A percentile compares a stretch with the other conserved stretches of the same genome.
These are phyloP conservation scores for Amphipyra tragopoginis DNA, from an alignment of 2,888 invertebrate species.

Conservation along the genomic window DNA sequence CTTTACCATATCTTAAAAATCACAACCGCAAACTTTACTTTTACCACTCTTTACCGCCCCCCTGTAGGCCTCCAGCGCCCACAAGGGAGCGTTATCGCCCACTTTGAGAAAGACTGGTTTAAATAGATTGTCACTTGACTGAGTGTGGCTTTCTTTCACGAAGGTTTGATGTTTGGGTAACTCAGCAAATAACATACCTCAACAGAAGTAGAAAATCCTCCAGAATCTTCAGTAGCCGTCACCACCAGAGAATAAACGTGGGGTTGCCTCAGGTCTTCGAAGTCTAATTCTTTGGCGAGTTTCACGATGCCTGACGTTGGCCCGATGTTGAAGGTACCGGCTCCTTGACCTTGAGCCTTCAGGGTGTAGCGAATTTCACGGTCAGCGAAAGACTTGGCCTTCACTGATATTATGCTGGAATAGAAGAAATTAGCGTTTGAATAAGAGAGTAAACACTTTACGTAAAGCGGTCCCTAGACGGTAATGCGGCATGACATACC, in stretches of 20 bases:
- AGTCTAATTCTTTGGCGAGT: slow-evolving; percentile 98
- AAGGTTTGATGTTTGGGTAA: too few relatives aligned
- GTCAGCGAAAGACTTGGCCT: slow-evolving; percentile 99
- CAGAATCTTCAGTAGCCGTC: slow-evolving; percentile 99
- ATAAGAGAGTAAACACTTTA: too few relatives aligned
- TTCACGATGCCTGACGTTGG: slow-evolving; percentile 98
- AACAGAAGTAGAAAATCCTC: slow-evolving; percentile 98
- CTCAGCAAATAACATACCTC: slow-evolving; percentile 90
- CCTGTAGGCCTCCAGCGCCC: too few relatives aligned
- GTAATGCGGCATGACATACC: too few relatives aligned
- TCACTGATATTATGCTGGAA: slow-evolving; percentile 98
- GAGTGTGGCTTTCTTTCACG: too few relatives aligned
- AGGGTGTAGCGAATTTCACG: slow-evolving; percentile 98
- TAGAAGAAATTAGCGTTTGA: slow-evolving; percentile 28
- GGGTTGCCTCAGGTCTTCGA: slow-evolving; percentile 98
- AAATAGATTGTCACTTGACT: too few relatives aligned
- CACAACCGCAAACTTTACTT: too few relatives aligned
- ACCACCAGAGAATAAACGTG: slow-evolving; percentile 98
- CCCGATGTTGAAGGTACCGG: slow-evolving; percentile 98
- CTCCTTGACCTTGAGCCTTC: slow-evolving; percentile 97
- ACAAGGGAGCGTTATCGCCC: too few relatives aligned
- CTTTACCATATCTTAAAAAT: too few relatives aligned
- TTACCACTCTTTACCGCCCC: too few relatives aligned
- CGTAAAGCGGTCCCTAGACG: too few relatives aligned
- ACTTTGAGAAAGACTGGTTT: too few relatives aligned